Base-by-base conservation (phyloP, 2,888 invertebrate species). In the Athalia circularis region DNA sequence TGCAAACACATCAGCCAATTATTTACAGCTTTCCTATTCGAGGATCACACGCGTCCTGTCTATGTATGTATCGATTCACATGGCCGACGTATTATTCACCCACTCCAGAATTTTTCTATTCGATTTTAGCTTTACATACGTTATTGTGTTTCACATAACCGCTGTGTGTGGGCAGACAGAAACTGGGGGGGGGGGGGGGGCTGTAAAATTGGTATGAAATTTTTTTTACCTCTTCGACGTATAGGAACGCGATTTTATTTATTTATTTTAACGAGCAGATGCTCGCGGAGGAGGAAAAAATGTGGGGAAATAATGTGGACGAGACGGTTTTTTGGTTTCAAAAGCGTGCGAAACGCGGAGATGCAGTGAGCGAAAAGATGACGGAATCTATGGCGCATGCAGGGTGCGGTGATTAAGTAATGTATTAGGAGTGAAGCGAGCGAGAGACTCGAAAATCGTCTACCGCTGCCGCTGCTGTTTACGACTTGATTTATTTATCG, bases 401-500 rank as follows among this genome's bases (percentile, higher is more conserved):
- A n/a, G n/a, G 13, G 59, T 68, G 50, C 29, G 45, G 72, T 59
- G 57, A 72, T 72, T 72, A 72, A 72, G 72, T 59, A 59, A 57
- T 59, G 72, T 57, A 59, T 45, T 29, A 59, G 72, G 15, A n/a
- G 62, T 15, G 62, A 13, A 15, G 50, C 9, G 50, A 43, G 15
- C 7, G 75, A 62, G 64, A 45, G 9, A 64, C 48, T 75, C 48
- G 64, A 75, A 75, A 75, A 75, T 75, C 80, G 82, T 29, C 29
- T 29, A 29, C 29, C 29, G 29, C 29, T 29, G 29, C 29, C 29
- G 29, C 29, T 29, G 83, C 87, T 89, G 86, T 88, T 88, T 88
- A 88, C 86, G 86, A 86, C 87, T 80, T 89, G 89, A 90, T 90
- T 90, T 90, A 90, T 90, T 89, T 89, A 88, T 88, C 86, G 85